Conservation (phyloP, 2,113 vertebrate genomes). For the Anolis sagrei region DNA sequence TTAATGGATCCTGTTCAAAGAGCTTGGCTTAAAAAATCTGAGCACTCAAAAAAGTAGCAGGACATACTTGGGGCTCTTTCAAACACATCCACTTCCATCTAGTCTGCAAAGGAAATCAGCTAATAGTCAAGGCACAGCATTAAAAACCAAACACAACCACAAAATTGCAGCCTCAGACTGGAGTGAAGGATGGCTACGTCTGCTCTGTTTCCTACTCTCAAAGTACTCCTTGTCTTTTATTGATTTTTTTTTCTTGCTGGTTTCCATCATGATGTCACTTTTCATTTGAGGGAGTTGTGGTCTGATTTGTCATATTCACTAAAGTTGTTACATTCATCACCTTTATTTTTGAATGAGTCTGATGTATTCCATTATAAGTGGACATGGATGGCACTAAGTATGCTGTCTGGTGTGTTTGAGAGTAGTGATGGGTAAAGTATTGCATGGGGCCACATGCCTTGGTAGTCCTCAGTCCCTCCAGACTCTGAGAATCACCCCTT, state of each 20-base stretch:
- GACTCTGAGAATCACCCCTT: too few relatives aligned
- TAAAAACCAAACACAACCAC: constrained; percentile 61
- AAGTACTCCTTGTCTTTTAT: constrained; percentile 52
- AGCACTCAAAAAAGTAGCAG: constrained; percentile 25
- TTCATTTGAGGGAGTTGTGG: constrained; percentile 42
- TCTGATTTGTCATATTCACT: constrained; percentile 40
- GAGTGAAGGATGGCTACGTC: constrained; percentile 62
- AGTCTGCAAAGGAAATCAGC: constrained; percentile 61
- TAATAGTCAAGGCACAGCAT: constrained; percentile 67
- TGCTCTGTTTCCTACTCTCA: constrained; percentile 48
- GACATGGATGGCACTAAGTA: background rate
- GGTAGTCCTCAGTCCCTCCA: too few relatives aligned
- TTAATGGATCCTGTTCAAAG: background rate
- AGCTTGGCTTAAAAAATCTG: constrained; percentile 5
- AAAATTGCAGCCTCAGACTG: constrained; percentile 59
- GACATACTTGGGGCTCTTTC: constrained; percentile 57
- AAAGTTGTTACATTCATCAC: constrained; percentile 35
- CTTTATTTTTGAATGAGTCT: constrained; percentile 38
- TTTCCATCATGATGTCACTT: constrained; percentile 23
- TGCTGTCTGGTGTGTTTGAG: background rate
- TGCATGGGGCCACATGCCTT: too few relatives aligned
- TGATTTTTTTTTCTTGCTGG: constrained; percentile 51
- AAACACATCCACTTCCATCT: constrained; percentile 47
- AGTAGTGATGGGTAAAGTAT: constrained; percentile 20
- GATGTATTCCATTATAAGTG: constrained; percentile 23